A percentile compares a stretch with the other conserved stretches of the same genome.
Conservation (phyloP, 2,113 vertebrate genomes). For the Muscicapa adusta region DNA sequence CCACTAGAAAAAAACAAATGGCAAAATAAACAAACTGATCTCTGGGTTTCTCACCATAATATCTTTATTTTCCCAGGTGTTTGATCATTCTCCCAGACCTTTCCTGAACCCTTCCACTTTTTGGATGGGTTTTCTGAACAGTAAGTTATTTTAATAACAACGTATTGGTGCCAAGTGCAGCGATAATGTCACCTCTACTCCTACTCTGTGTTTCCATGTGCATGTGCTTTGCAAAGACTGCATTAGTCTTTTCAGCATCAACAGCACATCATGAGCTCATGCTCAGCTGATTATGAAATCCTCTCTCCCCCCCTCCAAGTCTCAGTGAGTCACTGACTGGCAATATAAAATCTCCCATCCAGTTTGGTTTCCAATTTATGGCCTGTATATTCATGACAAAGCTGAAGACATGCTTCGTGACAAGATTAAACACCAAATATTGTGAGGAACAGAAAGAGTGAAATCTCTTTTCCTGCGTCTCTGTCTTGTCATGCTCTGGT, state of each 20-base stretch:
- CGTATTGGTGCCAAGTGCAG: neutral
- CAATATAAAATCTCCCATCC: constrained; percentile 12
- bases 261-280: constrained; percentile 43
- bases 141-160: constrained; percentile 25
- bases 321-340: constrained; percentile 45
- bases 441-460: neutral
- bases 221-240: constrained; percentile 41
- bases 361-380: constrained; percentile 7
- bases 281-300: constrained; percentile 61
- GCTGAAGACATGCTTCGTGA: neutral
- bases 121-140: constrained; percentile 6
- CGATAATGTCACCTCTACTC: constrained; percentile 33
- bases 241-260: constrained; percentile 51
- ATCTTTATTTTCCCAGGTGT: neutral
- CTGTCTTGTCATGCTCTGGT: neutral
- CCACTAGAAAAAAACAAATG: neutral
- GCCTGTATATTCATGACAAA: neutral
- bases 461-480: neutral
- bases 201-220: constrained; percentile 30
- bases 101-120: neutral
- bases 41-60: neutral
- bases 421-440: neutral
- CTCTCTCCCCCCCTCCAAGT: constrained; percentile 9
- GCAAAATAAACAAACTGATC: neutral
- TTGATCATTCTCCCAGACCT: neutral